phyloP scores from a whole-genome alignment of 2,113 vertebrate species.

The Silurus asotus region DNA sequence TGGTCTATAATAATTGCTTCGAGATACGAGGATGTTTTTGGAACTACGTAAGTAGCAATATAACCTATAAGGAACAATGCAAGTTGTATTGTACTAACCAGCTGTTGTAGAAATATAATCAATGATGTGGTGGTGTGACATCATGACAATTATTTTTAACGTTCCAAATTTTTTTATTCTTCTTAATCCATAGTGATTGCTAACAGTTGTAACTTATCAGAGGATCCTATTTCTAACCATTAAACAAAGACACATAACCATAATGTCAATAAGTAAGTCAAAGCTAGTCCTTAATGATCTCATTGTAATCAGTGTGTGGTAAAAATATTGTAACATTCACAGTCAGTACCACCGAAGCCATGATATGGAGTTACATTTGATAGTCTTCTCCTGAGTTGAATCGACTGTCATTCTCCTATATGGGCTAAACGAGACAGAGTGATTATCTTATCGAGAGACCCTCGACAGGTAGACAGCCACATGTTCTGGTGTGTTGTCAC shows the following conservation, averaged over 20 bases:
- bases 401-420: constrained; percentile 57
- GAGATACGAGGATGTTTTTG: neutral
- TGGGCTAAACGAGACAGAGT: constrained; percentile 49
- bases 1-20: constrained; percentile 71
- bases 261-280: neutral
- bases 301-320: neutral
- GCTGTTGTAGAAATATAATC: neutral
- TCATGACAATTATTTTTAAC: too few relatives aligned
- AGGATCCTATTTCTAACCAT: neutral
- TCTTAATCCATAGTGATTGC: neutral
- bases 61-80: neutral
- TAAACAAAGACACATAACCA: neutral
- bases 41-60: neutral
- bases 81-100: neutral
- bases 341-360: neutral
- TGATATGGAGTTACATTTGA: neutral
- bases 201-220: neutral
- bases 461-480: constrained; percentile 53
- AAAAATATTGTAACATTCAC: neutral
- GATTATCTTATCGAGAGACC: constrained; percentile 62
- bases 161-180: neutral
- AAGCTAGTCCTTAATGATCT: neutral
- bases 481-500: constrained; percentile 67
- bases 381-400: constrained; percentile 29
- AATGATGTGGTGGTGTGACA: neutral